Evolutionary conservation across 2,797 vertebrate genomes (phyloP).

Genomic region (Neosilurus hyrtlii): DNA sequence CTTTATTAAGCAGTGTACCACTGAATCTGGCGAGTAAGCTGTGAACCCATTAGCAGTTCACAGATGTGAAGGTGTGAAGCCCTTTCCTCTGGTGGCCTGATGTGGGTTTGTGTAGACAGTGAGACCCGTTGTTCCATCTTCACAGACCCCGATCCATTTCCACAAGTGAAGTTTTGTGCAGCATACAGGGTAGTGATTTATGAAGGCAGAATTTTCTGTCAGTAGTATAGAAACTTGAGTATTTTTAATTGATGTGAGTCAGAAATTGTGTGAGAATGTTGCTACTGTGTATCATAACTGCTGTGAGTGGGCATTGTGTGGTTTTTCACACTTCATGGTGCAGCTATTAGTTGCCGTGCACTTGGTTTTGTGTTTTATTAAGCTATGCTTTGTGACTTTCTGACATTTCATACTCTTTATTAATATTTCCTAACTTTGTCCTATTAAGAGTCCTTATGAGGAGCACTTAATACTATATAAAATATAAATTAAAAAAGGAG

Average conservation of each 20-base stretch:
- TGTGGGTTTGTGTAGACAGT: constrained; percentile 11
- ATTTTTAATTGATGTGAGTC: neutral
- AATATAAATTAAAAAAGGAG: neutral
- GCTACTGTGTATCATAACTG: constrained; percentile 2
- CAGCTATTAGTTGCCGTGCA: neutral
- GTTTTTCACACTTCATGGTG: constrained; percentile 43
- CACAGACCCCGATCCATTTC: neutral
- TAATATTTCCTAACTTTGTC: neutral
- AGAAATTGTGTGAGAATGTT: constrained; percentile 8
- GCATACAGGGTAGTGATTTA: neutral
- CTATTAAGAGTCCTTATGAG: neutral
- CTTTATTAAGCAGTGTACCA: constrained; percentile 30
- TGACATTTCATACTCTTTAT: neutral
- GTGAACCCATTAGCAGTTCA: constrained; percentile 1
- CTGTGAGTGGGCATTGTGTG: constrained; percentile 44
- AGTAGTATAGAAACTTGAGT: neutral
- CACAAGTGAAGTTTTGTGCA: neutral
- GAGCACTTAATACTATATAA: neutral
- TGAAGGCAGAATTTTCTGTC: neutral
- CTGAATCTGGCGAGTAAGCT: constrained; percentile 21
- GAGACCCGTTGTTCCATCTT: constrained; percentile 4
- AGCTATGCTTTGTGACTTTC: neutral
- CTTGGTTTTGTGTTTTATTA: neutral
- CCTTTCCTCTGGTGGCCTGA: constrained; percentile 14
- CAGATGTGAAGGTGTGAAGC: constrained; percentile 19